A percentile compares a stretch with the other conserved stretches of the same genome.
Evolutionary conservation across 2,888 invertebrate species (phyloP).

Genomic region (Poecilus cupreus): DNA sequence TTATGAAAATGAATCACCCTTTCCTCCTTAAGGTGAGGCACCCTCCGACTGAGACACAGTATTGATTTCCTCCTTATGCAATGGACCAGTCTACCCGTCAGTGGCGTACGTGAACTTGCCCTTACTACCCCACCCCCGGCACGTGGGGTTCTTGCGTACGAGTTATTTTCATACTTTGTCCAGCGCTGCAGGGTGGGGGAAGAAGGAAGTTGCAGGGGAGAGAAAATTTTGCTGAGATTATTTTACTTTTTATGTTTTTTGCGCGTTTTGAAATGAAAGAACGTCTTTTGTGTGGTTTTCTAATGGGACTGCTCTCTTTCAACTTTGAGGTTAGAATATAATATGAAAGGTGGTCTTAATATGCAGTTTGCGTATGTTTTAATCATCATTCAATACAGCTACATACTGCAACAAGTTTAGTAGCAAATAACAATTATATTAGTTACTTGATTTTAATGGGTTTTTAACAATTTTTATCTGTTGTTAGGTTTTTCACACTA

Average conservation of each 20-base stretch:
- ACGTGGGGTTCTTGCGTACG: neutral
- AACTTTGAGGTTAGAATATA: no score
- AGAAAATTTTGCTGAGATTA: neutral
- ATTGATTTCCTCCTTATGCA: slow-evolving; percentile 13
- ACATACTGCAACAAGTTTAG: no score
- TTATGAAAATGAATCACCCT: neutral
- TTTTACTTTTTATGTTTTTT: neutral
- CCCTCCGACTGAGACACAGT: neutral
- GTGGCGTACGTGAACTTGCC: neutral
- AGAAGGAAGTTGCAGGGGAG: neutral
- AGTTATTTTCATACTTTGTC: neutral
- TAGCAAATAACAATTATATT: no score
- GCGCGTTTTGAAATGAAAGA: neutral
- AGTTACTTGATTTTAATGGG: no score
- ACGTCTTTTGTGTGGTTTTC: neutral
- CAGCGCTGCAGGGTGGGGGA: neutral
- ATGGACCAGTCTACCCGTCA: neutral
- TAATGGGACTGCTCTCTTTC: neutral
- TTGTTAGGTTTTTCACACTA: no score
- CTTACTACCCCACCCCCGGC: neutral
- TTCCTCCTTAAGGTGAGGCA: neutral
- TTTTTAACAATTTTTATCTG: no score
- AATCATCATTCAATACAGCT: no score
- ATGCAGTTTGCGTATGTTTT: no score
- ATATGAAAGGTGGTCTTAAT: no score